A percentile compares a stretch with the other conserved stretches of the same genome.
Evolutionary conservation across 2,888 invertebrate species (phyloP).

Genomic region (Drosophila kokeensis): DNA sequence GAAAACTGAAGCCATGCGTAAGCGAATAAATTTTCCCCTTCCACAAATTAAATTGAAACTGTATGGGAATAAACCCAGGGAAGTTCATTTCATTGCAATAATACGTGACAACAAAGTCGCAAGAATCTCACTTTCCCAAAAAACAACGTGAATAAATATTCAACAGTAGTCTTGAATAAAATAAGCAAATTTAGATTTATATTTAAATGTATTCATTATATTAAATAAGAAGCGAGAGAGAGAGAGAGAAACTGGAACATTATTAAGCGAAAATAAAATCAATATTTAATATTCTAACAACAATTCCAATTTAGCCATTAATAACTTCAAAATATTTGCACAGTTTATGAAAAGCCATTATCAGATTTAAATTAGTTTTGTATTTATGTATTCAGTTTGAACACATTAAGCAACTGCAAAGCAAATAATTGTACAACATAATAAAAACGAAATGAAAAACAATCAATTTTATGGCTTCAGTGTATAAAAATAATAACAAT

Average conservation of each 20-base stretch:
- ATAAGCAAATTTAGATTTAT: not conserved
- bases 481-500: too few relatives aligned
- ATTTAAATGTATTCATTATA: not conserved
- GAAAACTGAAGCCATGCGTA: slow-evolving; percentile 52
- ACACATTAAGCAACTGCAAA: not conserved
- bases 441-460: not conserved
- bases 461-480: not conserved
- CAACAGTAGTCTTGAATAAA: not conserved
- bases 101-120: not conserved
- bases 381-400: too few relatives aligned
- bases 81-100: not conserved
- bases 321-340: not conserved
- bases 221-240: not conserved
- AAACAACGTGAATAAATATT: not conserved
- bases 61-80: slow-evolving; percentile 54
- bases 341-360: not conserved
- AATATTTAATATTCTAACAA: not conserved
- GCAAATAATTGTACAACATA: not conserved
- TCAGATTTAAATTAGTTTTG: not conserved
- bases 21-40: slow-evolving; percentile 50
- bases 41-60: slow-evolving; percentile 62
- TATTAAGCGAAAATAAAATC: not conserved
- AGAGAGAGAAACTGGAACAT: not conserved
- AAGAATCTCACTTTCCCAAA: not conserved
- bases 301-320: not conserved